These are phyloP conservation scores for Tribolium freemani DNA, from an alignment of 2,888 invertebrate species.

Conservation along the genomic window DNA sequence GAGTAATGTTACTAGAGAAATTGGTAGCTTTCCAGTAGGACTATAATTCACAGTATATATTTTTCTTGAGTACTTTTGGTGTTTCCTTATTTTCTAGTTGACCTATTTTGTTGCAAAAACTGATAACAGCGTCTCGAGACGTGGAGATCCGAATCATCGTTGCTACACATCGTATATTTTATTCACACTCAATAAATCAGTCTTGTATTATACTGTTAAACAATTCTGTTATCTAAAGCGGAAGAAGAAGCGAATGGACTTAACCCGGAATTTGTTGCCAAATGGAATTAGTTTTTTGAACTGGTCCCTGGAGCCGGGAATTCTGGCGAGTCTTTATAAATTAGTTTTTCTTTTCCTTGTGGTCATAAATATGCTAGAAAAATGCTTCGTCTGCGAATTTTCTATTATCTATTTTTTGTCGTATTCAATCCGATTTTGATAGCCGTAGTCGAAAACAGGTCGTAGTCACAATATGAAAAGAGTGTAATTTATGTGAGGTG, in stretches of 20 bases:
- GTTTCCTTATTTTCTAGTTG: background rate
- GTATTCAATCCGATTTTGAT: background rate
- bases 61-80: background rate
- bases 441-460: background rate
- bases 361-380: too few species aligned
- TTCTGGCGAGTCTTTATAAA: too few species aligned
- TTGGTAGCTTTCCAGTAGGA: background rate
- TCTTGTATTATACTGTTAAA: background rate
- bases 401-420: background rate
- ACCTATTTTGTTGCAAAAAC: background rate
- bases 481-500: background rate
- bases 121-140: background rate
- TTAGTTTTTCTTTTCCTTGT: too few species aligned
- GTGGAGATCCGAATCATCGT: background rate
- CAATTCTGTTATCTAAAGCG: too few species aligned
- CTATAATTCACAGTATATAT: background rate
- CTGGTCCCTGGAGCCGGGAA: too few species aligned
- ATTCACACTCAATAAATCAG: background rate
- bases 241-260: too few species aligned
- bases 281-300: too few species aligned
- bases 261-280: too few species aligned
- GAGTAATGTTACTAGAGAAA: background rate
- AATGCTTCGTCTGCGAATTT: too few species aligned
- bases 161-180: background rate
- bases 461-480: background rate